A percentile compares a stretch with the other conserved stretches of the same genome.
These are phyloP conservation scores for Phania funesta DNA, from an alignment of 2,888 invertebrate genomes.

Conservation along the genomic window DNA sequence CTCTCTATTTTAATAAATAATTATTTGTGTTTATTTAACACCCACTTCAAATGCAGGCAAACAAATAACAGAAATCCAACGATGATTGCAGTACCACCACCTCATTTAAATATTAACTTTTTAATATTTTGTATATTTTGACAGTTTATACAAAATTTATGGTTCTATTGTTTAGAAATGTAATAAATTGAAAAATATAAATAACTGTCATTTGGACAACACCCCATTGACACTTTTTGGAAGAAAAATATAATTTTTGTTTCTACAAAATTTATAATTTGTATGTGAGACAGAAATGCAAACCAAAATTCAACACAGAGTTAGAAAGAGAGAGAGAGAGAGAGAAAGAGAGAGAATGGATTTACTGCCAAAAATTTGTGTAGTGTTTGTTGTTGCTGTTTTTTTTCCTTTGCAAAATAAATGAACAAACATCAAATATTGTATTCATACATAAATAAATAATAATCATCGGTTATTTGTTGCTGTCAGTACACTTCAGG, in stretches of 20 bases:
- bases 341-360: not conserved
- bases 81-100: constrained; percentile 13
- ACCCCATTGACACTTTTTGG: constrained; percentile 61
- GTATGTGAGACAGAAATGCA: constrained; percentile 11
- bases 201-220: constrained; percentile 67
- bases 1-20: constrained; percentile 51
- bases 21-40: constrained; percentile 49
- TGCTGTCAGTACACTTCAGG: not conserved
- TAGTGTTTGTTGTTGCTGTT: not conserved
- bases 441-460: constrained; percentile 59
- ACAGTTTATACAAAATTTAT: constrained; percentile 62
- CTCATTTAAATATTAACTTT: constrained; percentile 58
- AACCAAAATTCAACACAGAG: not conserved
- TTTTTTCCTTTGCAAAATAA: constrained; percentile 56
- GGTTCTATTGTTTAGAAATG: constrained; percentile 63
- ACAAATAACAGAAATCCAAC: constrained; percentile 20
- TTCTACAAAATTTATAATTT: constrained; percentile 12
- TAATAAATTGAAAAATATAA: constrained; percentile 65
- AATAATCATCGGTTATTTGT: constrained; percentile 60
- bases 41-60: constrained; percentile 33
- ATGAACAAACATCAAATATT: constrained; percentile 64
- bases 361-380: constrained; percentile 48
- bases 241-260: constrained; percentile 15
- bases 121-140: constrained; percentile 49
- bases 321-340: not conserved